A percentile compares a stretch with the other conserved stretches of the same genome.
phyloP scores from a whole-genome alignment of 2,113 vertebrate species.

The Mugil cephalus region DNA sequence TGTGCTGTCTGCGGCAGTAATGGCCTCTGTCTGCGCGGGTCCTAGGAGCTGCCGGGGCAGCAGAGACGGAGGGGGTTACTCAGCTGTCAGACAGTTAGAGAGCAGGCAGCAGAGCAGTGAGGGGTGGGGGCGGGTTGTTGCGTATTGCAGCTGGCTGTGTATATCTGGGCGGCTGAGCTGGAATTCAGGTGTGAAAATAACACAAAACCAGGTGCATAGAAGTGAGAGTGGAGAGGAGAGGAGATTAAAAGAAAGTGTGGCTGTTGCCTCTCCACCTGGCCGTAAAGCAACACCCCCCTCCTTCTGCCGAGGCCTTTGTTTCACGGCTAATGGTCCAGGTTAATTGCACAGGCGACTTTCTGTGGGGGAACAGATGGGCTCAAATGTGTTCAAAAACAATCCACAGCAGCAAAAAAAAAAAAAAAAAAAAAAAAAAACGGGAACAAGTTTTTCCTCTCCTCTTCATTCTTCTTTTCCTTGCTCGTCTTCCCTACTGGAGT shows the following conservation, averaged over 20 bases:
- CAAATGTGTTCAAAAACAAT: slow-evolving; percentile 83
- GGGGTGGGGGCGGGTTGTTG: slow-evolving; percentile 15
- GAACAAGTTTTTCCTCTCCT: slow-evolving; percentile 33
- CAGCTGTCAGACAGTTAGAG: slow-evolving; percentile 49
- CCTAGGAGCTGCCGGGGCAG: slow-evolving; percentile 48
- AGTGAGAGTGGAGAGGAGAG: slow-evolving; percentile 31
- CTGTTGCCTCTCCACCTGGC: slow-evolving; percentile 77
- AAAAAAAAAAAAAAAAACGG: slow-evolving; percentile 39
- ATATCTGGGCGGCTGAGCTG: slow-evolving; percentile 32
- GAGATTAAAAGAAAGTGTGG: slow-evolving; percentile 64
- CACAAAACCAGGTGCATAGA: slow-evolving; percentile 62
- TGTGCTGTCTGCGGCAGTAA: slow-evolving; percentile 61
- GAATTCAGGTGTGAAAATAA: slow-evolving; percentile 68
- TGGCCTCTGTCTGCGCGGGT: slow-evolving; percentile 52
- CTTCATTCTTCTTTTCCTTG: slow-evolving; percentile 22
- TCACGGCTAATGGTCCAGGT: slow-evolving; percentile 80
- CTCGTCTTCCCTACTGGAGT: slow-evolving; percentile 49
- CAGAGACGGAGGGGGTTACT: slow-evolving; percentile 28
- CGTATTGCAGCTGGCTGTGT: slow-evolving; percentile 60
- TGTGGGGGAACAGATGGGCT: slow-evolving; percentile 81
- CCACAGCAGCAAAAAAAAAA: slow-evolving; percentile 50
- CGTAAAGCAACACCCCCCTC: slow-evolving; percentile 56
- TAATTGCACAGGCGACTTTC: slow-evolving; percentile 85
- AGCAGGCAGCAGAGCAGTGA: slow-evolving; percentile 33
- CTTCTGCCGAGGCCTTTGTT: slow-evolving; percentile 74